Percentiles rank a stretch among this genome's conserved stretches.
Evolutionary conservation across 2,888 invertebrate species (phyloP).

Genomic region (Ametastegia equiseti): DNA sequence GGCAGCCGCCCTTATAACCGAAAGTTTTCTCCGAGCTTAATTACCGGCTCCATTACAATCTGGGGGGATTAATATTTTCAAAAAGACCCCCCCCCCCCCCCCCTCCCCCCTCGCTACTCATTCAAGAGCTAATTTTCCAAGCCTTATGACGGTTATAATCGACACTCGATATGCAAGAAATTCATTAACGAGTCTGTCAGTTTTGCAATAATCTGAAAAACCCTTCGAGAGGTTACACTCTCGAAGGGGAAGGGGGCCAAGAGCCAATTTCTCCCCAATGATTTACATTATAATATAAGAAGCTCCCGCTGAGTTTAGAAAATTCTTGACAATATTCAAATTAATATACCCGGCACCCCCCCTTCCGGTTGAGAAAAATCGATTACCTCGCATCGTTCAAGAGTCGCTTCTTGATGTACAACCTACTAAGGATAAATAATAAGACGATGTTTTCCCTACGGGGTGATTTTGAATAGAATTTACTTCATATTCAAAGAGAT

Average conservation of each 20-base stretch:
- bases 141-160: slow-evolving; percentile 9
- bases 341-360: not conserved
- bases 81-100: too few relatives aligned
- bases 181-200: slow-evolving; percentile 16
- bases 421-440: too few relatives aligned
- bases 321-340: slow-evolving; percentile 16
- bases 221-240: not conserved
- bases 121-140: not conserved
- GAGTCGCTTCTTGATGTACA: too few relatives aligned
- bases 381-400: too few relatives aligned
- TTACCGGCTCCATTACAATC: slow-evolving; percentile 20
- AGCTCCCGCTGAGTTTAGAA: slow-evolving; percentile 9
- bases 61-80: not conserved
- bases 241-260: not conserved
- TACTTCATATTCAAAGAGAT: too few relatives aligned
- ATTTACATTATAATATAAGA: slow-evolving; percentile 31
- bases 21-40: slow-evolving; percentile 38
- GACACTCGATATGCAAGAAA: slow-evolving; percentile 37
- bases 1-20: slow-evolving; percentile 20
- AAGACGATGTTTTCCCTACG: too few relatives aligned
- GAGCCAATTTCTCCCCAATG: not conserved
- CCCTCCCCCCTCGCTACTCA: too few relatives aligned
- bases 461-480: too few relatives aligned
- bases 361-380: not conserved
- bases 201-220: slow-evolving; percentile 15